Evolutionary conservation across 2,797 vertebrate genomes (phyloP), one percentile per base, ranked within the genome.

Genomic region (Phyllotis vaccarum): DNA sequence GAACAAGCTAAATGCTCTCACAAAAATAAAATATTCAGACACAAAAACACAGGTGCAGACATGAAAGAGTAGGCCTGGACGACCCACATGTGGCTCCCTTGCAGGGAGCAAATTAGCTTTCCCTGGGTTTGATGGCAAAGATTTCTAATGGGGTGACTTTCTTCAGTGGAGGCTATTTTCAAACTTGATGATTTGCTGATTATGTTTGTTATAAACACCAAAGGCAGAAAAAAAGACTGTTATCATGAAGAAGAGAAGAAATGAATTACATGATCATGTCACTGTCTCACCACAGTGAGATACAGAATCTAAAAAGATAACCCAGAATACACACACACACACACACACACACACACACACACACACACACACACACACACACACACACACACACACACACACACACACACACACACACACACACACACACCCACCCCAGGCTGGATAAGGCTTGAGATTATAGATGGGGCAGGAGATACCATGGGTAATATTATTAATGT

Each of bases 101-200:
- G 19, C 72, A 64, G 91, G 72, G 72, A 90, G 75, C 46, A 96
- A 91, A 96, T 82, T 79, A 86, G 82, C 83, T 93, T 94, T 91
- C 95, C 89, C 56, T 70, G 27, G 58, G 76, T 54, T 91, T 79
- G 72, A 97, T 56, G 72, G 91, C 76, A 89, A 40, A 94, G 93
- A 93, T 64, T 93, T 6, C 80, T 94, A 97, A 95, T 58, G 43
- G 89, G 81, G 66, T 93, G 70, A 96, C 78, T 93, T 95, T 95
- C 82, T 79, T 4, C 46, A 82, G 80, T 76, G 81, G 62, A 83
- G 40, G 95, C 75, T 88, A 60, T 96, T 94, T 96, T 90, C 94
- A 96, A 97, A 96, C 89, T 93, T 66, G 88, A 81, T 93, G 86
- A 96, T 93, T 92, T 81, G 66, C 95, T 97, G 96, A 89, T 97